Evolutionary conservation across 2,113 vertebrate genomes (phyloP), one percentile per base, ranked within the genome.

Genomic region (Geococcyx californianus): DNA sequence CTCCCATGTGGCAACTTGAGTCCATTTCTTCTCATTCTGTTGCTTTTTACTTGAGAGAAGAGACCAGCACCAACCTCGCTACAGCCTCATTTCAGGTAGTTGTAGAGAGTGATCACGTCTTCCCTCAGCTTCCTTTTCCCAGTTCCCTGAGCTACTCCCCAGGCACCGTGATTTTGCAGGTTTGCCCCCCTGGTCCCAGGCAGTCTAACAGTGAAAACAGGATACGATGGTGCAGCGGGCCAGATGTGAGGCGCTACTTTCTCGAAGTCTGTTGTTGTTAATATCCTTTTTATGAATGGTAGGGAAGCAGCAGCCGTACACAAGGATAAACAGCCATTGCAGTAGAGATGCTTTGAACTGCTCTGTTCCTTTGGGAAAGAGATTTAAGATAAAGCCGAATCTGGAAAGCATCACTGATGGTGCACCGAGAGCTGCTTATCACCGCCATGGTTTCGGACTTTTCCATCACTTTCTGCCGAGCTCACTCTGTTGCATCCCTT

Each of bases 321-420:
- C 62, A 42, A 67, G 93, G 62, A 60, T 82, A 93, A 91, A 95
- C 91, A 95, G 59, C 74, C 8, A 7, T 47, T 6, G 6, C 55
- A 69, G 58, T 77, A 59, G 78, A 85, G 84, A 79, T 82, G 89
- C 93, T 95, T 94, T 96, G 95, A 96, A 87, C 94, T 67, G 34
- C 38, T 51, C 23, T 11, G n/a, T 17, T 84, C 84, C 73, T 82
- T 56, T 24, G 81, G 81, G 91, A 73, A 78, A 58, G 62, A 95
- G 81, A 87, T 89, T 17, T 31, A 20, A 91, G 94, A 97, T 93
- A 94, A 94, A 76, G 38, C 54, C 13, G 36, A 95, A 89, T 91
- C 93, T 95, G 94, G 93, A 95, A 93, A 89, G 69, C 89, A 94
- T 92, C 94, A 92, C 60, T 18, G 66, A 33, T 11, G 56, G 38